These are phyloP conservation scores for Eilema depressum DNA, from an alignment of 2,888 invertebrate species.

Conservation along the genomic window DNA sequence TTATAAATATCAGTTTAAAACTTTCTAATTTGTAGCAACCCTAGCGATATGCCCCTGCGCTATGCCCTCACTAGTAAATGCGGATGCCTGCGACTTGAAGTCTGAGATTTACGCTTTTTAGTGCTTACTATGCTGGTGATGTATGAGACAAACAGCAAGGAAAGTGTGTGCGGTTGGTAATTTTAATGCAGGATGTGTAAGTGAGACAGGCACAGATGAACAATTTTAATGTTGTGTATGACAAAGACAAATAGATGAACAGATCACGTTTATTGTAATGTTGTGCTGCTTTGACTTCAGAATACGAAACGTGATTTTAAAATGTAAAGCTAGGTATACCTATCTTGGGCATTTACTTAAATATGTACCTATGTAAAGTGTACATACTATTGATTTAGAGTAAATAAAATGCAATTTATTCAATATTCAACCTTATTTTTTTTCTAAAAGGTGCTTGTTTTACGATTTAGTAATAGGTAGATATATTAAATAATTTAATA, in stretches of 20 bases:
- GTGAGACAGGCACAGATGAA: background rate
- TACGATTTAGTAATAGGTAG: background rate
- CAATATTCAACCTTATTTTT: background rate
- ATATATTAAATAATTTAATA: background rate
- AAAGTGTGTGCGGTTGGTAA: constrained; percentile 36
- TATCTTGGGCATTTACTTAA: constrained; percentile 7
- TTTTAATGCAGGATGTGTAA: constrained; percentile 34
- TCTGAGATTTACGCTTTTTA: constrained; percentile 49
- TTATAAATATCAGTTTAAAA: too few species aligned
- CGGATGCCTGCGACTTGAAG: constrained; percentile 53
- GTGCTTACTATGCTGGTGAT: constrained; percentile 43
- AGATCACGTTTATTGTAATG: constrained; percentile 18
- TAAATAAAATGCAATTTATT: background rate
- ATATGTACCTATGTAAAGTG: background rate
- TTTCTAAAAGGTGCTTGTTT: background rate
- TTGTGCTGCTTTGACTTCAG: constrained; percentile 5
- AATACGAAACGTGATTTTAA: constrained; percentile 7
- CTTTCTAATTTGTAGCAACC: constrained; percentile 7
- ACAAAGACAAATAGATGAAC: constrained; percentile 13
- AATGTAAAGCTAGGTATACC: constrained; percentile 7
- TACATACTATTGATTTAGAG: background rate
- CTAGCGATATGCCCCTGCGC: constrained; percentile 27
- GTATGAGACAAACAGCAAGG: constrained; percentile 43
- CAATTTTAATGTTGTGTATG: constrained; percentile 6
- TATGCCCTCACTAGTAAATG: constrained; percentile 39